Base-by-base conservation (phyloP, 2,888 invertebrate species). In the Drosophila suboccidentalis region DNA sequence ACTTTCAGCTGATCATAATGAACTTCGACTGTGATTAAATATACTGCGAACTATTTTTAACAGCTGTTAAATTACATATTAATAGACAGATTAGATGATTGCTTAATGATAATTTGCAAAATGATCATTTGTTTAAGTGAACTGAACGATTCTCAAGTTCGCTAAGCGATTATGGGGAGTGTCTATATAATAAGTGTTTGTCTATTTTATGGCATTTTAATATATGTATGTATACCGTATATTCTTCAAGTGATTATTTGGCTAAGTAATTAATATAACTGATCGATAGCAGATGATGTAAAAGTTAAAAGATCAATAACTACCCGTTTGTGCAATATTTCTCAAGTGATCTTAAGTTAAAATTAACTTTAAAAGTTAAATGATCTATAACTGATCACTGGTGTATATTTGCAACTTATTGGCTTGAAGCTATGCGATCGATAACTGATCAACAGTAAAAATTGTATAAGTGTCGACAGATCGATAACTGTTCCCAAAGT, bases 1-100 rank as follows among this genome's bases (percentile, higher is more conserved):
- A 53, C 22, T 53, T 36, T 0, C 22, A 38, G 22, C 36, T 51
- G 51, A 49, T 49, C 49, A 32, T 32, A 44, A 44, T 44, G 44
- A 26, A 44, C 47, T 47, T 50, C 34, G 34, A 19, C 50, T 50
- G 13, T 50, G 36, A 36, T 19, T 29, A 5, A 5, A 29, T 26
- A 9, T 36, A 9, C 8, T 19, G 9, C 43, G 13, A 5, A 19
- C 54, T 34, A 34, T n/a, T 44, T 57, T 57, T 34, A 43, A 32
- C 10, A 13, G 44, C n/a, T 15, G 34, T 44, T 34, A n/a, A 19
- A 43, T 19, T 19, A 19, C 54, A n/a, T 19, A 43, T 32, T 6
- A 5, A 44, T 43, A 13, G 10, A 5, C n/a, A 19, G n/a, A 54
- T 54, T 39, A 26, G 3, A 39, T n/a, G 51, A 53, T 53, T 1